Evolutionary conservation across 2,888 invertebrate species (phyloP).

Genomic region (Campopleginae sp.): DNA sequence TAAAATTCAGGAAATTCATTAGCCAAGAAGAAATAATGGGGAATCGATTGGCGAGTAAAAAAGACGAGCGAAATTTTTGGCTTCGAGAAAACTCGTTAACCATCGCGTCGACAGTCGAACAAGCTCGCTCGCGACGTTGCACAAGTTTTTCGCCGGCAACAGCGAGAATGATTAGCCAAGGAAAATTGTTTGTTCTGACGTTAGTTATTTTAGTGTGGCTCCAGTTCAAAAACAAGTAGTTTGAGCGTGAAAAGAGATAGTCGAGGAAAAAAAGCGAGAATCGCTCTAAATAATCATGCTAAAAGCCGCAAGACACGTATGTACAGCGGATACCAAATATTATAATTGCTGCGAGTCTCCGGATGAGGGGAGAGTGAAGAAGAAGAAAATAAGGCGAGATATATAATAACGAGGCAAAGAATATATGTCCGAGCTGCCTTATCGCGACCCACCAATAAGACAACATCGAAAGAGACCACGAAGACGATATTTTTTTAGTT

Average conservation of each 20-base stretch:
- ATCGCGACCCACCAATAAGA: slow-evolving; percentile 60
- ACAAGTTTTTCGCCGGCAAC: slow-evolving; percentile 18
- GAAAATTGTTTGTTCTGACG: slow-evolving; percentile 34
- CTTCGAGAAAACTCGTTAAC: neutral
- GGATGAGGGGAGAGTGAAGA: slow-evolving; percentile 29
- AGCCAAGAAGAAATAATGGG: neutral
- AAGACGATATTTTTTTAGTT: slow-evolving; percentile 45
- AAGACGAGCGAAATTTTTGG: neutral
- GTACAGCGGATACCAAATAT: slow-evolving; percentile 52
- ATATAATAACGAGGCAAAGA: slow-evolving; percentile 62
- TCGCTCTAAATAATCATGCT: slow-evolving; percentile 32
- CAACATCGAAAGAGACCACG: slow-evolving; percentile 38
- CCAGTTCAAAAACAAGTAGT: slow-evolving; percentile 15
- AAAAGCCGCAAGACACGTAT: slow-evolving; percentile 22
- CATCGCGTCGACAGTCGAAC: slow-evolving; percentile 16
- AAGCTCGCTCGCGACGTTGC: neutral
- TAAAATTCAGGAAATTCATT: neutral
- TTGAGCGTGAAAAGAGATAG: slow-evolving; percentile 10
- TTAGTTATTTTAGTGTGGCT: slow-evolving; percentile 5
- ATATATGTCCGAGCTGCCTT: slow-evolving; percentile 40
- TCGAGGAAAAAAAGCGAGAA: slow-evolving; percentile 39
- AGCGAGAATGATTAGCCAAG: slow-evolving; percentile 16
- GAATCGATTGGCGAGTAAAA: neutral
- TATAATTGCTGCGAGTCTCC: slow-evolving; percentile 55
- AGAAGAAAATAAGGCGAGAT: slow-evolving; percentile 58